Evolutionary conservation across 2,113 vertebrate species (phyloP), one percentile per base, ranked within the genome.

Genomic region (Phaethon lepturus): DNA sequence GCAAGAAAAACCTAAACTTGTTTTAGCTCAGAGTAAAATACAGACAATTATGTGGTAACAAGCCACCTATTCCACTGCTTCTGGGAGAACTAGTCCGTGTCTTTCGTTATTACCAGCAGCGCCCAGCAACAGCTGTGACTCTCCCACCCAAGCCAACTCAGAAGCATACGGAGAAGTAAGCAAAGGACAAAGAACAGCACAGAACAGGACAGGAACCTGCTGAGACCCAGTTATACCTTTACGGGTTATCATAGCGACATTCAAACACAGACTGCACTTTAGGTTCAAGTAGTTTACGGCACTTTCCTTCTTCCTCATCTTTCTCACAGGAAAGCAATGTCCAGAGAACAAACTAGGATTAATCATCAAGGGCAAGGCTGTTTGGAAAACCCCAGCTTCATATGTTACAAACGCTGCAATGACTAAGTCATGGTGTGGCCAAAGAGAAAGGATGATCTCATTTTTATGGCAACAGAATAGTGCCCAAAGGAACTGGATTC

Each of bases 381-480:
- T 26, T 66, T 74, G 78, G 66, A 77, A 80, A 76, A 76, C 22
- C 25, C 22, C 47, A 49, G 40, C 35, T 71, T 53, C 50, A 0
- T 16, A 7, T 47, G 38, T 49, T 53, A 53, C 31, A 60, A 59
- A 77, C 0, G 4, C 62, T 63, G 29, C n/a, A 23, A 59, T 94
- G 82, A 82, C 62, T 88, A 91, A 94, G 50, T 35, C 55, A 33
- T 47, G 67, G 75, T 29, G 49, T 64, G 58, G 79, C 71, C 75
- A 55, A 62, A 80, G 64, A 94, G 86, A 90, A 78, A 86, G 31
- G 53, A 64, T 90, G 86, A 88, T 79, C 31, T 94, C 60, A 86
- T 55, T 31, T 53, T 88, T 76, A 60, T 44, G 40, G 53, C 58
- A 92, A 92, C 28, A 86, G 35, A 90, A 58, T 11, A 35, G 69